Evolutionary conservation across 2,888 invertebrate genomes (phyloP), one percentile per base, ranked within the genome.

Genomic region (Aricia artaxerxes): DNA sequence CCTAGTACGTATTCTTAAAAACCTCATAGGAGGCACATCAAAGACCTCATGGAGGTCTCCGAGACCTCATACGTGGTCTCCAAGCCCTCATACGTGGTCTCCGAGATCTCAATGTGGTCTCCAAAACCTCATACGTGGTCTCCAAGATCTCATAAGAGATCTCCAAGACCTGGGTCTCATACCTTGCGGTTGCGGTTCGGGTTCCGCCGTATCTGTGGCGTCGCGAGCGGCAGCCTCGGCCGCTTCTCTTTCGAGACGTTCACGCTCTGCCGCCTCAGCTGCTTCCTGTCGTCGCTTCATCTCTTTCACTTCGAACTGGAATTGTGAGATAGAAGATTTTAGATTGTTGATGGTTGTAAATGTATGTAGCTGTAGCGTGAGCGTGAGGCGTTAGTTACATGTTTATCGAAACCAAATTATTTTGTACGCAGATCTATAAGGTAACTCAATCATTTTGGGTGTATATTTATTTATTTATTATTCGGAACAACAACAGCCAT

Each of bases 291-390:
- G 96, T 86, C 98, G 96, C 94, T 98, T 98, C 95, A 98, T 96
- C 95, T 99, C 99, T 94, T 98, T 98, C 95, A 99, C 96, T 96
- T 99, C 99, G 95, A 98, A 99, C 99, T 99, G 92, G 7, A 78
- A 79, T 31, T 11, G 5, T 78, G 38, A 78, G 73, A 57, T 64
- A 35, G 38, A 76, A 79, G 38, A 61, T 35, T n/a, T 44, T 69
- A 61, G 73, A 75, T 24, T n/a, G 7, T 24, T 11, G 4, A 44
- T 5, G 44, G 9, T 16, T 75, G 24, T 6, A 38, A 2, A 75
- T 44, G 40, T 75, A 9, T 61, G 61, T 61, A 61, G 24, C 31
- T 69, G 11, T 31, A 69, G 69, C 69, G 11, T 13, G 16, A 11
- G 69, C 69, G 35, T 69, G 13, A 69, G 4, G 69, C 69, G 24